A percentile compares a stretch with the other conserved stretches of the same genome.
These are phyloP conservation scores for Chlorospingus flavigularis DNA, from an alignment of 2,797 vertebrate genomes.

Conservation along the genomic window DNA sequence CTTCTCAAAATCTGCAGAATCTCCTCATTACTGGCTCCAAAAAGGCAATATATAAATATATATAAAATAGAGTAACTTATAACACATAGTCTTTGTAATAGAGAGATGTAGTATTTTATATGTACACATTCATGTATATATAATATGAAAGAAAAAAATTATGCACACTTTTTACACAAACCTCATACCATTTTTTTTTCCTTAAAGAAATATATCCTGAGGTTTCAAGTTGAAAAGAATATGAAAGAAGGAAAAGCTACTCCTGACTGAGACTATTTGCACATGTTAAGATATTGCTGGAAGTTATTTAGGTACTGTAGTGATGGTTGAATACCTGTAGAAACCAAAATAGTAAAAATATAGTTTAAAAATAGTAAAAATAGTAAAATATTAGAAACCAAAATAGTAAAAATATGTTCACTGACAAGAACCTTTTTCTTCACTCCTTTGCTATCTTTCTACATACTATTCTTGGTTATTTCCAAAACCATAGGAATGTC, in stretches of 20 bases:
- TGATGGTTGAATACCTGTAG: background rate
- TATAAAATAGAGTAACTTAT: background rate
- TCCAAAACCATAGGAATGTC: background rate
- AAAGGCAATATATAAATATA: background rate
- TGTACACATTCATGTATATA: background rate
- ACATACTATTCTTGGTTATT: background rate
- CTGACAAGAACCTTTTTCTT: background rate
- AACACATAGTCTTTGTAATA: background rate
- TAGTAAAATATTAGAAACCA: background rate
- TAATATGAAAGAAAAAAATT: background rate
- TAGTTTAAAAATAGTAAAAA: background rate
- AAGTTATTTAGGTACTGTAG: background rate
- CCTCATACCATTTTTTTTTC: background rate
- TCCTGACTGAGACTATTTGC: background rate
- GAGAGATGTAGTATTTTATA: background rate
- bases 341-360: background rate
- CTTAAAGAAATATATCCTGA: background rate
- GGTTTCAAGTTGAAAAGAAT: background rate
- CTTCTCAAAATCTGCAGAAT: background rate
- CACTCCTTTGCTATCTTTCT: background rate
- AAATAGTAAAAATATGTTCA: background rate
- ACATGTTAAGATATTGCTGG: background rate
- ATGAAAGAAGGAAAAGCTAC: background rate
- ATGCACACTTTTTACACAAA: background rate
- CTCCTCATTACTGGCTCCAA: background rate